Base-by-base conservation (phyloP, 1,140 invertebrate species). In the Brachionus asplanchnoidis region DNA sequence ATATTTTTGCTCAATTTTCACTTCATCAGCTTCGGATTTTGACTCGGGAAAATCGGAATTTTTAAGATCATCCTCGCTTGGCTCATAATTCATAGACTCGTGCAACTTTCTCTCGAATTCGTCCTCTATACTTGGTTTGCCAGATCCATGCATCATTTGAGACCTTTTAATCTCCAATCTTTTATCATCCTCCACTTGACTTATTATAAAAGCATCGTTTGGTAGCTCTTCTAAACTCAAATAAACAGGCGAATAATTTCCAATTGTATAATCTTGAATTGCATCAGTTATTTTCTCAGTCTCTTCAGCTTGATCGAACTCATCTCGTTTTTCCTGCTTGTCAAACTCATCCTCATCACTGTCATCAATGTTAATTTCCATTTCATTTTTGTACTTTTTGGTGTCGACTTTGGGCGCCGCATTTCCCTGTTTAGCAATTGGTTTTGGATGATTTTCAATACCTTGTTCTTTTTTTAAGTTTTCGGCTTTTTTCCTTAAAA, bases 401-500 rank as follows among this genome's bases (percentile, higher is more conserved):
- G 17, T 23, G 5, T 26, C 6, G 1, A 56, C 12, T 42, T 75
- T 50, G 7, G 26, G 9, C 12, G 20, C 42, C 6, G n/a, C 26
- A 40, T 7, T 8, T 7, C 12, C 77, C 66, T 42, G 36, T 11
- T 40, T 73, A 88, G 88, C 60, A 87, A 14, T 65, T 42, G 26
- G 28, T 12, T 53, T 60, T 20, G 42, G 9, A 42, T 1, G 28
- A 78, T 85, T 14, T 20, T 11, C 11, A 36, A 60, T 70, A 23
- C 77, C 85, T 84, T 89, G 88, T 89, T 96, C 94, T 73, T 94
- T 93, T 89, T 97, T 97, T 2, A 99, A 91, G 73, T 96, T 92
- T 87, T 94, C 92, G 84, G 99, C 90, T 91, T 98, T 98, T 86
- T 94, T 92, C 56, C 93, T 92, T n/a, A 98, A 90, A 88, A 96